Percentiles rank a stretch among this genome's conserved stretches.
These are phyloP conservation scores for Callorhinus ursinus DNA, from an alignment of 2,113 vertebrate species.

Conservation along the genomic window DNA sequence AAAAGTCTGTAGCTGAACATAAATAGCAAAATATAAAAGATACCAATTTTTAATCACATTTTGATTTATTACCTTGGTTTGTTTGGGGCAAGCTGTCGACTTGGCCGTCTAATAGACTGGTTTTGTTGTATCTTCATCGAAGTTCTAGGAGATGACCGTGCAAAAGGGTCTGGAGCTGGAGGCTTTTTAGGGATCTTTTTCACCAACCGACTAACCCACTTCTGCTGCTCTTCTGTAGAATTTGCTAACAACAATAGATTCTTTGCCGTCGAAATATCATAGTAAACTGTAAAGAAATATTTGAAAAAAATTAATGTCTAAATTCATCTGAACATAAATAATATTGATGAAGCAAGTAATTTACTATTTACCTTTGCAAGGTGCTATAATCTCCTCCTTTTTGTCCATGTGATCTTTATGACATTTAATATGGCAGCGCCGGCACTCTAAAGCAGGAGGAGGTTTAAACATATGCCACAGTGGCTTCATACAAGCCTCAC, in stretches of 20 bases:
- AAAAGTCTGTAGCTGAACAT: background rate
- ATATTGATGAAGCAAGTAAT: background rate
- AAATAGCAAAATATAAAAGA: background rate
- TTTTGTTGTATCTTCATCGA: conserved; percentile 97
- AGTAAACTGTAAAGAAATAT: conserved; percentile 91
- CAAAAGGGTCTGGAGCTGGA: conserved; percentile 93
- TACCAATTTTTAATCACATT: background rate
- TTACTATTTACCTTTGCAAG: conserved; percentile 92
- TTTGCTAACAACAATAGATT: conserved; percentile 95
- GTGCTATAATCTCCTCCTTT: conserved; percentile 97
- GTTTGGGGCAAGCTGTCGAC: conserved; percentile 95
- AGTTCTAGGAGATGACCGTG: conserved; percentile 95
- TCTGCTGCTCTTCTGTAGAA: conserved; percentile 98
- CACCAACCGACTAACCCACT: conserved; percentile 97
- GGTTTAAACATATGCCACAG: conserved; percentile 99
- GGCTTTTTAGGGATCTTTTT: conserved; percentile 99
- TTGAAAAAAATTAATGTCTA: conserved; percentile 27
- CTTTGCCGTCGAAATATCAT: conserved; percentile 98
- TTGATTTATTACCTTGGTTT: conserved; percentile 93
- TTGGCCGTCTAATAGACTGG: conserved; percentile 95
- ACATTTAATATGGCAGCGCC: conserved; percentile 99
- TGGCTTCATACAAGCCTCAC: conserved; percentile 98
- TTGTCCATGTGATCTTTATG: conserved; percentile 99
- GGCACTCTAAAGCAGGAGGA: conserved; percentile 97
- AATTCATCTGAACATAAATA: background rate